Base-by-base conservation (phyloP, 2,113 vertebrate species). In the Myotis yumanensis region DNA sequence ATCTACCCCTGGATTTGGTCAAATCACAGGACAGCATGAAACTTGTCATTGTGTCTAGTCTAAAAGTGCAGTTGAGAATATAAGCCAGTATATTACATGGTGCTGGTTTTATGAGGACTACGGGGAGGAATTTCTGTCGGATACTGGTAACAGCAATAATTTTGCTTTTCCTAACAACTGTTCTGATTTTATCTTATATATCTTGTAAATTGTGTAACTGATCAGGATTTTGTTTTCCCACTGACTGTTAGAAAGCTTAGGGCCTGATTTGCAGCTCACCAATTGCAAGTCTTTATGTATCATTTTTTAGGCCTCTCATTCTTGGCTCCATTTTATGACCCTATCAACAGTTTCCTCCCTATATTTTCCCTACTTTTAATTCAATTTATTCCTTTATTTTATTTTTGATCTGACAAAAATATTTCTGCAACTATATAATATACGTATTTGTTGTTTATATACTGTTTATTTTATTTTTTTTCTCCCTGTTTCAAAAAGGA, bases 91-190 rank as follows among this genome's bases (percentile, higher is more conserved):
- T 83, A 95, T 96, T 96, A 95, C 95, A 95, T 68, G 90, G 90
- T 96, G 4, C 79, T 96, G 91, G 86, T 91, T 96, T 97, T 96
- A 97, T 59, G 86, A 96, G 96, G 81, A 66, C 88, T 93, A 35
- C 18, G 16, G 95, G 92, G 97, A 96, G 71, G 87, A 69, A 85
- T 95, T 95, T 95, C 96, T 96, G 94, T 95, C 2, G 0, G 43
- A 80, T 91, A 95, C 95, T 92, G 89, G 96, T 91, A 90, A 92
- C 91, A 97, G 94, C 94, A 90, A 95, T 97, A 88, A 97, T 95
- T 97, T 96, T 95, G 51, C 89, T 93, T 94, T 83, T 95, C 35
- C 43, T 76, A 96, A 92, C 90, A 95, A 94, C 94, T 96, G 89
- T 86, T 96, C 57, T 83, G 86, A 93, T 95, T 91, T 96, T 92